These are phyloP conservation scores for Chironomus tentans DNA, from an alignment of 2,888 invertebrate species.

Conservation along the genomic window DNA sequence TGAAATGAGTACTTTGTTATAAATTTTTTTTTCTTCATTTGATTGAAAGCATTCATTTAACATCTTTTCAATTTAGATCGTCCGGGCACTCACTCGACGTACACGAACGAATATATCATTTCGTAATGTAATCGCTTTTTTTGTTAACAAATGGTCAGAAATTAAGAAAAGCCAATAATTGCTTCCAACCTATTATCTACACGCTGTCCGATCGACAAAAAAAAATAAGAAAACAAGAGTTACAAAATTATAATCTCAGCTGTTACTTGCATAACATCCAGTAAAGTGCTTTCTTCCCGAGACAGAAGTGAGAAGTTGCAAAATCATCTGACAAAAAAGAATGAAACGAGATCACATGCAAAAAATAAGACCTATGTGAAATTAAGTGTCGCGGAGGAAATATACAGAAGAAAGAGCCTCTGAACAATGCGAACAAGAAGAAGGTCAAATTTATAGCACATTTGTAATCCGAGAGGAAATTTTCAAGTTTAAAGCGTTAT, in stretches of 20 bases:
- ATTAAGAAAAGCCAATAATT: slow-evolving; percentile 8
- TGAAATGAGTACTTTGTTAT: too few species aligned
- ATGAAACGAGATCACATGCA: not conserved
- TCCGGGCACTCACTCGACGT: too few species aligned
- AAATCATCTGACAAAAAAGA: not conserved
- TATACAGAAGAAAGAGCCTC: not conserved
- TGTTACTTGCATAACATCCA: not conserved
- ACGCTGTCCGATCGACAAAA: not conserved
- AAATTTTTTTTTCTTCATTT: too few species aligned
- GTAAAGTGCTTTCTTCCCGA: slow-evolving; percentile 10
- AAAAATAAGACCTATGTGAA: not conserved
- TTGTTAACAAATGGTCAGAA: not conserved
- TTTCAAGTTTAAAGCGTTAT: not conserved
- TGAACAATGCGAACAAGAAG: not conserved
- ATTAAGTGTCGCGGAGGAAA: not conserved
- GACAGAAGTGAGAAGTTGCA: not conserved
- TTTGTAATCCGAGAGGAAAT: not conserved
- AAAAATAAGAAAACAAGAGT: not conserved
- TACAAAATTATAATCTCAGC: not conserved
- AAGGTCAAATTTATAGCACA: not conserved
- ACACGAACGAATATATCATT: not conserved
- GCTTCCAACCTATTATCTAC: not conserved
- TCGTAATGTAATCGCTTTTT: slow-evolving; percentile 1
- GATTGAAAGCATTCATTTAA: too few species aligned
- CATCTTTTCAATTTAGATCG: too few species aligned